A percentile compares a stretch with the other conserved stretches of the same genome.
Evolutionary conservation across 1,140 invertebrate species (phyloP).

Genomic region (Leguminivora glycinivorella): DNA sequence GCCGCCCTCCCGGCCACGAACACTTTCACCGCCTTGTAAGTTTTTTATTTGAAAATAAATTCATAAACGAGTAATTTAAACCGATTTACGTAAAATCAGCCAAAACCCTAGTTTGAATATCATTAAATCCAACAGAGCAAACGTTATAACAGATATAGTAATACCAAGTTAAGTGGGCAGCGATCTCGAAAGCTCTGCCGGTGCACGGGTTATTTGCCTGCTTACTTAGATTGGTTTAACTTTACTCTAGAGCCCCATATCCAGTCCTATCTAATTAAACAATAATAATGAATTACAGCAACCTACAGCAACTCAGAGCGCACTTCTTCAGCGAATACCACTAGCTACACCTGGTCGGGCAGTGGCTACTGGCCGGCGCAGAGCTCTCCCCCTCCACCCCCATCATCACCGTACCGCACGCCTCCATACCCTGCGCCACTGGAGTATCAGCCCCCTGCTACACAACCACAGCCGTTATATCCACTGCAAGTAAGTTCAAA

Average conservation of each 20-base stretch:
- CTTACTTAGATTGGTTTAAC: too few species aligned
- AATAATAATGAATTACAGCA: conserved; percentile 41
- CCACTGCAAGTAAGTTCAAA: conserved; percentile 9
- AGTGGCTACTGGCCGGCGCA: conserved; percentile 66
- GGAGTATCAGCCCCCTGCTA: conserved; percentile 60
- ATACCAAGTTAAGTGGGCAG: too few species aligned
- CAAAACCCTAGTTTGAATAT: too few species aligned
- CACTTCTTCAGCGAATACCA: conserved; percentile 58
- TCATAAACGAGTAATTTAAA: too few species aligned
- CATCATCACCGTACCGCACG: conserved; percentile 54
- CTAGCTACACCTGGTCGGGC: conserved; percentile 68
- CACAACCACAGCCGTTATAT: conserved; percentile 1
- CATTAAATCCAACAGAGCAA: too few species aligned
- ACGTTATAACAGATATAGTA: too few species aligned
- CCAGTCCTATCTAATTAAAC: not conserved
- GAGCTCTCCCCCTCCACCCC: conserved; percentile 68
- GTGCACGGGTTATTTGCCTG: too few species aligned
- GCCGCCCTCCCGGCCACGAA: conserved; percentile 70
- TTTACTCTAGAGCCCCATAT: too few species aligned
- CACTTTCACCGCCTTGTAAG: conserved; percentile 73
- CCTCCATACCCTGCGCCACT: conserved; percentile 64
- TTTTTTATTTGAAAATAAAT: conserved; percentile 38
- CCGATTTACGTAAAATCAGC: too few species aligned
- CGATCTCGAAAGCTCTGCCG: too few species aligned
- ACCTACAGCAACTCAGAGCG: conserved; percentile 71